A percentile compares a stretch with the other conserved stretches of the same genome.
These are phyloP conservation scores for Drosophila saltans DNA, from an alignment of 1,140 invertebrate genomes.

Conservation along the genomic window DNA sequence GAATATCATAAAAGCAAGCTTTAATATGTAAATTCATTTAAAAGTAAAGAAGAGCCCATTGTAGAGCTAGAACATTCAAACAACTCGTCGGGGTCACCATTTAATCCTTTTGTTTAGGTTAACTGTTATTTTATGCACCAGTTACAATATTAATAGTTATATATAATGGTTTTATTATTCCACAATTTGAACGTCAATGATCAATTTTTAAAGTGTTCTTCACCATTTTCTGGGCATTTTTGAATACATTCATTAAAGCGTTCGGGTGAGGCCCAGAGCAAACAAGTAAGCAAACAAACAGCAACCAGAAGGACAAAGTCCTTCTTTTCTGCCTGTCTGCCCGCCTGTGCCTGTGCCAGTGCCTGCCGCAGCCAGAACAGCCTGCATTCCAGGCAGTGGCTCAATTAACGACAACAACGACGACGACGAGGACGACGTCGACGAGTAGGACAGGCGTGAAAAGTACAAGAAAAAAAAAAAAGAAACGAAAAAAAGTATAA, in stretches of 20 bases:
- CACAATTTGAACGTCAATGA: conserved; percentile 1
- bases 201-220: conserved; percentile 15
- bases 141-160: neutral
- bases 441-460: conserved; percentile 34
- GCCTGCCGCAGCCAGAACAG: neutral
- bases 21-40: no score
- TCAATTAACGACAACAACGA: conserved; percentile 64
- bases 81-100: conserved; percentile 12
- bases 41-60: no score
- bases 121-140: neutral
- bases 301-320: conserved; percentile 19
- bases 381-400: conserved; percentile 59
- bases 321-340: conserved; percentile 11
- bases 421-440: neutral
- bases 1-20: no score
- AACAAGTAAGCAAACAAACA: conserved; percentile 23
- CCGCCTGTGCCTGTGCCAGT: neutral
- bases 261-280: conserved; percentile 19
- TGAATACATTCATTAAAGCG: conserved; percentile 40
- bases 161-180: neutral
- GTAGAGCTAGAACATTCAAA: no score
- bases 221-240: neutral
- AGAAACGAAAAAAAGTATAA: conserved; percentile 29
- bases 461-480: conserved; percentile 47
- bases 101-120: neutral